A percentile compares a stretch with the other conserved stretches of the same genome.
These are phyloP conservation scores for Drosophila paramelanica DNA, from an alignment of 2,888 invertebrate genomes.

Conservation along the genomic window DNA sequence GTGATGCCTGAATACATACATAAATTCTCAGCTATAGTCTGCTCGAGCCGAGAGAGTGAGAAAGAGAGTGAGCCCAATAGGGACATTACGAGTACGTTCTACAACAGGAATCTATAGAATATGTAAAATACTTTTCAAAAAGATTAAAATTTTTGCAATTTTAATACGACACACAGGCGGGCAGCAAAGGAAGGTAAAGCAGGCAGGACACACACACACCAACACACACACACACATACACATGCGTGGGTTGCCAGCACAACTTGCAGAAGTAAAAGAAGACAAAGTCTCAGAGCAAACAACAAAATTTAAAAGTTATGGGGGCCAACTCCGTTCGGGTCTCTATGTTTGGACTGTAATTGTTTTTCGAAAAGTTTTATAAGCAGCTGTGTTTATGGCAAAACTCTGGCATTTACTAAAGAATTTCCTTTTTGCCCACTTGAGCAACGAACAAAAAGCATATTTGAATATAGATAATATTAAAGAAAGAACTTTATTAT, in stretches of 20 bases:
- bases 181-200: constrained; percentile 22
- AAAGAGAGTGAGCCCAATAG: constrained; percentile 61
- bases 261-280: constrained; percentile 25
- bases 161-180: constrained; percentile 60
- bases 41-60: not conserved
- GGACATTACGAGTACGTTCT: constrained; percentile 62
- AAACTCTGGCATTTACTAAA: constrained; percentile 32
- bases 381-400: constrained; percentile 60
- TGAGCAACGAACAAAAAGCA: constrained; percentile 9
- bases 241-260: not conserved
- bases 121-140: constrained; percentile 74
- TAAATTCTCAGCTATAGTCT: constrained; percentile 67
- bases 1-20: constrained; percentile 79
- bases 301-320: constrained; percentile 64
- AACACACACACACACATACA: constrained; percentile 2
- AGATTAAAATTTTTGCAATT: constrained; percentile 81
- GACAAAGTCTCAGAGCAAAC: constrained; percentile 72
- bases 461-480: constrained; percentile 14
- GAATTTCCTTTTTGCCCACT: constrained; percentile 16
- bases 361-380: constrained; percentile 57
- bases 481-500: constrained; percentile 2
- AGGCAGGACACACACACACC: constrained; percentile 16
- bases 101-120: constrained; percentile 69
- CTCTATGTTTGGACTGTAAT: constrained; percentile 55
- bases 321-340: constrained; percentile 35